phyloP scores from a whole-genome alignment of 2,888 invertebrate genomes.

The Cantharis flavilabris region DNA sequence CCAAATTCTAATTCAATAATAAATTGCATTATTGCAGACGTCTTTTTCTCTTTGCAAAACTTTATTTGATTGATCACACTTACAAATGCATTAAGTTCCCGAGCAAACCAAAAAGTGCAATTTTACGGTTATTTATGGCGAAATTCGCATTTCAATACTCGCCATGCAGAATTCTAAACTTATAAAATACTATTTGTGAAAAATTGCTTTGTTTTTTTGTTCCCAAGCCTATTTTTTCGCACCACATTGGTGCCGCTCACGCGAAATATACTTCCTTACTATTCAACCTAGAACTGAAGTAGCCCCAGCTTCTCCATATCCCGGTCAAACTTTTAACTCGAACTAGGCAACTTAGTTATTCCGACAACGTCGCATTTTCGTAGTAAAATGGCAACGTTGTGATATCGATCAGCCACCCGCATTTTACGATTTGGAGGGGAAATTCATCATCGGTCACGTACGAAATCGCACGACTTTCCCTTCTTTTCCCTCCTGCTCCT shows the following conservation, averaged over 20 bases:
- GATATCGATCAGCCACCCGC: constrained; percentile 43
- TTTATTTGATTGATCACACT: not conserved
- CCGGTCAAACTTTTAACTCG: constrained; percentile 35
- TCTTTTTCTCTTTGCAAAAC: not conserved
- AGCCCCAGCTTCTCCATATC: constrained; percentile 36
- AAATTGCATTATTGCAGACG: not conserved
- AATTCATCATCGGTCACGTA: constrained; percentile 34
- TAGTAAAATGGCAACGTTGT: constrained; percentile 34
- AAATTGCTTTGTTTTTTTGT: not conserved
- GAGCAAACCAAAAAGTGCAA: not conserved
- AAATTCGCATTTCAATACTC: not conserved
- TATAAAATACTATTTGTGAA: not conserved
- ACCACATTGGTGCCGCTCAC: constrained; percentile 30
- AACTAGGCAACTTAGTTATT: constrained; percentile 11
- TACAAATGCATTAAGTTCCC: not conserved
- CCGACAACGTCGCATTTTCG: constrained; percentile 16
- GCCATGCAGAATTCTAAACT: not conserved
- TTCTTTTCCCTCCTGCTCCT: constrained; percentile 6
- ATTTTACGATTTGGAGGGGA: constrained; percentile 36
- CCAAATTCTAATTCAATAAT: not conserved
- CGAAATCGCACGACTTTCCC: constrained; percentile 33
- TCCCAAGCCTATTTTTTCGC: not conserved
- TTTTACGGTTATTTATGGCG: not conserved
- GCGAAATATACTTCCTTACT: constrained; percentile 24
- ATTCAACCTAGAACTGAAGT: constrained; percentile 38